Percentiles rank a stretch among this genome's conserved stretches.
Conservation (phyloP, 2,797 vertebrate genomes). For the Pogoniulus pusillus region DNA sequence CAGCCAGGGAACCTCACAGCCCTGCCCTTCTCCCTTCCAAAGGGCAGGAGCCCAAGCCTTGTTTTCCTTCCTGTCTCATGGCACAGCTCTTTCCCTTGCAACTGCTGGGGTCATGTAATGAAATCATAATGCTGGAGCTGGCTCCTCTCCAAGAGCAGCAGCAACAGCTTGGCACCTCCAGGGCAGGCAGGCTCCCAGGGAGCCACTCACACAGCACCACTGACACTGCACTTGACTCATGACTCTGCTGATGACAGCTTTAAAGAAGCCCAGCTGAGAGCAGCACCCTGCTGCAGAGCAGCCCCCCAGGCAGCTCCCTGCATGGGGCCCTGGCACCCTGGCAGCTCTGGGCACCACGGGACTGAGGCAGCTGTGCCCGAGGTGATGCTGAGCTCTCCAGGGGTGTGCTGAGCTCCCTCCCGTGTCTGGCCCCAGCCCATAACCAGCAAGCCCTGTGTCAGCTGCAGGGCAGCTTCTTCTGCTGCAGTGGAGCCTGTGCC, state of each 20-base stretch:
- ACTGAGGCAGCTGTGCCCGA: rapidly evolving
- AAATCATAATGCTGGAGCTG: not conserved
- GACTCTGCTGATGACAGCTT: not conserved
- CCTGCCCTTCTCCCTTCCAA: not conserved
- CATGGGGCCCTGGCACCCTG: not conserved
- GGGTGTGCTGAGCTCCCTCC: not conserved
- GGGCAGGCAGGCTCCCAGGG: not conserved
- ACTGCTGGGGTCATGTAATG: conserved; percentile 38
- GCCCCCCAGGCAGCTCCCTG: not conserved
- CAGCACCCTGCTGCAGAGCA: not conserved
- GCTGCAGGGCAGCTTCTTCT: not conserved
- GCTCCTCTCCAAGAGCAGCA: conserved; percentile 52
- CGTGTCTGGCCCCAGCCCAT: not conserved
- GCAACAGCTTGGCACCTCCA: conserved; percentile 32
- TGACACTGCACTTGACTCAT: not conserved
- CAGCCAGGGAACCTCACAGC: not conserved
- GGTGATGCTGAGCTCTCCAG: not conserved
- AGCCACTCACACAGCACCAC: not conserved
- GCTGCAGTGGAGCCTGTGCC: not conserved
- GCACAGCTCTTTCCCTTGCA: not conserved
- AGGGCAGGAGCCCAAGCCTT: too few species aligned
- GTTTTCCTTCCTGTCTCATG: not conserved
- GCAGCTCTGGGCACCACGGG: rapidly evolving
- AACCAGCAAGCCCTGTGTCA: not conserved
- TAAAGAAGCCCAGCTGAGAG: not conserved